Conservation (phyloP, 2,888 invertebrate species). For the Chymomyza procnemis region DNA sequence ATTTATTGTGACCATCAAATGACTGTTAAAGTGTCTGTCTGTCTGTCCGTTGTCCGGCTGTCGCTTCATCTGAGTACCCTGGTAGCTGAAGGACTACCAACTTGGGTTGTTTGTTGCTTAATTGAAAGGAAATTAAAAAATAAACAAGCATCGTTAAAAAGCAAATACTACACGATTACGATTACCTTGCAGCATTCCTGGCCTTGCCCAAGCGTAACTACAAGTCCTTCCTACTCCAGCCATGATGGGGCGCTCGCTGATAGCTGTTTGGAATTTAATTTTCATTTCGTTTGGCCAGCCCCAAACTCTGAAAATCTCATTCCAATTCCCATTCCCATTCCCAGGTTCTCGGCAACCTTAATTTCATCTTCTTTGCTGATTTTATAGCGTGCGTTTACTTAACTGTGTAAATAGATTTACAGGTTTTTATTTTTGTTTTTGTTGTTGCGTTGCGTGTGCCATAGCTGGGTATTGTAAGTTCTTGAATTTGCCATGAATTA, state of each 20-base stretch:
- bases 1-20: neutral
- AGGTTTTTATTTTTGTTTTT: slow-evolving; percentile 9
- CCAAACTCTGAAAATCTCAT: neutral
- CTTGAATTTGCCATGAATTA: slow-evolving; percentile 59
- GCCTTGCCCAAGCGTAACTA: slow-evolving; percentile 5
- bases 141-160: slow-evolving; percentile 66
- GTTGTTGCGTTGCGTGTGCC: slow-evolving; percentile 11
- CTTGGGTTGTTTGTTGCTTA: slow-evolving; percentile 69
- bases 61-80: neutral
- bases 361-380: slow-evolving; percentile 48
- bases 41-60: neutral
- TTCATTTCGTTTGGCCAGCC: slow-evolving; percentile 50
- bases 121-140: slow-evolving; percentile 74
- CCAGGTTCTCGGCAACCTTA: slow-evolving; percentile 36
- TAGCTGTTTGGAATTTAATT: slow-evolving; percentile 70
- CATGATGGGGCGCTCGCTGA: slow-evolving; percentile 17
- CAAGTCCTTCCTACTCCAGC: slow-evolving; percentile 3
- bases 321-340: neutral
- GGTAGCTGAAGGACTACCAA: neutral
- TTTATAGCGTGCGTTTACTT: slow-evolving; percentile 32
- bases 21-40: neutral
- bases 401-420: slow-evolving; percentile 66
- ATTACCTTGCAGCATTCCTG: slow-evolving; percentile 24
- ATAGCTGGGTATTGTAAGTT: slow-evolving; percentile 4
- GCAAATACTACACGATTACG: slow-evolving; percentile 67